Conservation (phyloP, 2,113 vertebrate genomes). For the Scalopus aquaticus region DNA sequence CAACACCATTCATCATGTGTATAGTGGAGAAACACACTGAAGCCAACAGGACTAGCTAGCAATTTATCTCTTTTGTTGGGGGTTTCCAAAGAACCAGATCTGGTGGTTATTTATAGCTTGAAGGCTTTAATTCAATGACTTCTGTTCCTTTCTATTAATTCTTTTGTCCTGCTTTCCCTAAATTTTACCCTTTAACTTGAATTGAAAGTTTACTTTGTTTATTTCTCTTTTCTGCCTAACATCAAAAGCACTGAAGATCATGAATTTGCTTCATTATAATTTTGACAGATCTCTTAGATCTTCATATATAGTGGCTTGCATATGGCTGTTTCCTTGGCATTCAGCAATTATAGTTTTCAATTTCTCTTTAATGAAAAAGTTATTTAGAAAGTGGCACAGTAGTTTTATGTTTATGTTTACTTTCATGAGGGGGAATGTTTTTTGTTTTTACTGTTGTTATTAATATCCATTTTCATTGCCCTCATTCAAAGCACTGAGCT, state of each 20-base stretch:
- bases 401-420: neutral
- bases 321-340: neutral
- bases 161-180: neutral
- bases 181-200: conserved; percentile 3
- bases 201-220: neutral
- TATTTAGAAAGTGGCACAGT: conserved; percentile 3
- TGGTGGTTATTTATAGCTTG: neutral
- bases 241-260: neutral
- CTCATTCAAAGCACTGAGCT: conserved; percentile 1
- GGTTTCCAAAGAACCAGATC: neutral
- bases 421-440: neutral
- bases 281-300: neutral
- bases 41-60: neutral
- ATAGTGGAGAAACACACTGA: neutral
- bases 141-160: conserved; percentile 20
- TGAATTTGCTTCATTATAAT: conserved; percentile 32
- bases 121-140: neutral
- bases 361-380: conserved; percentile 31
- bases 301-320: conserved; percentile 5
- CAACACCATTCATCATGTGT: neutral
- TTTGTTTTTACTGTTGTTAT: conserved; percentile 12
- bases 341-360: neutral
- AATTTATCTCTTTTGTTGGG: neutral
- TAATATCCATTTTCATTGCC: conserved; percentile 18
- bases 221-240: conserved; percentile 5